Evolutionary conservation across 2,797 vertebrate genomes (phyloP).

Genomic region (Lithobates pipiens): DNA sequence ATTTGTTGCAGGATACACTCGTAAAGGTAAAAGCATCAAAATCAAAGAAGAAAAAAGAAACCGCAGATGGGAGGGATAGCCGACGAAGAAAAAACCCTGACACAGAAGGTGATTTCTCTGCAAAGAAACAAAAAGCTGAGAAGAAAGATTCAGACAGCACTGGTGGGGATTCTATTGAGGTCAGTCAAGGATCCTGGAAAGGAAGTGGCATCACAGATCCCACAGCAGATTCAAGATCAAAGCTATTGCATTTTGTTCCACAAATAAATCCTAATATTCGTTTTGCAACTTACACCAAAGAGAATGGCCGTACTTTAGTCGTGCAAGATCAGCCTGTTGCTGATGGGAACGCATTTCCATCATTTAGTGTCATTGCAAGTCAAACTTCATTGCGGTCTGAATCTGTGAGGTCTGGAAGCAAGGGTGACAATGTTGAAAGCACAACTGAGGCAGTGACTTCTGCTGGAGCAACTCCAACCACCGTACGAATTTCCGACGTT

Average conservation of each 20-base stretch:
- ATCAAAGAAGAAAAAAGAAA: conserved; percentile 82
- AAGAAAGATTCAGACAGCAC: conserved; percentile 83
- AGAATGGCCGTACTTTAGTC: conserved; percentile 89
- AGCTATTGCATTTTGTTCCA: conserved; percentile 78
- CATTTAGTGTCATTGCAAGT: conserved; percentile 83
- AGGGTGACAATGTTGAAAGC: conserved; percentile 79
- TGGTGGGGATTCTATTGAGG: conserved; percentile 78
- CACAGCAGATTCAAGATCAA: conserved; percentile 75
- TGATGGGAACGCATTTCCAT: conserved; percentile 83
- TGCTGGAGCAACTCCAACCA: conserved; percentile 81
- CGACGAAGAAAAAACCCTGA: conserved; percentile 92
- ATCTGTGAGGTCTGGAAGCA: conserved; percentile 72
- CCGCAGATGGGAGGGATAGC: conserved; percentile 82
- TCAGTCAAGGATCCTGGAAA: conserved; percentile 82
- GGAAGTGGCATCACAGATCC: conserved; percentile 76
- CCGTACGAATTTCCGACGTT: conserved; percentile 83
- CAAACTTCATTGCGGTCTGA: conserved; percentile 68
- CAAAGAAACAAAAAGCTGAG: conserved; percentile 92
- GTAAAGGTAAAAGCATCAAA: conserved; percentile 78
- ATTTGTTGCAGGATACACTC: conserved; percentile 72
- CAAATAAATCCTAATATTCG: conserved; percentile 87
- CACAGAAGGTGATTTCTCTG: conserved; percentile 88
- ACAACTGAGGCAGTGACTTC: conserved; percentile 79
- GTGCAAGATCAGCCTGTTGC: conserved; percentile 85
- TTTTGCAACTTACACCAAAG: conserved; percentile 89